Percentiles rank a stretch among this genome's conserved stretches.
Evolutionary conservation across 2,113 vertebrate genomes (phyloP).

Genomic region (Pristiophorus japonicus): DNA sequence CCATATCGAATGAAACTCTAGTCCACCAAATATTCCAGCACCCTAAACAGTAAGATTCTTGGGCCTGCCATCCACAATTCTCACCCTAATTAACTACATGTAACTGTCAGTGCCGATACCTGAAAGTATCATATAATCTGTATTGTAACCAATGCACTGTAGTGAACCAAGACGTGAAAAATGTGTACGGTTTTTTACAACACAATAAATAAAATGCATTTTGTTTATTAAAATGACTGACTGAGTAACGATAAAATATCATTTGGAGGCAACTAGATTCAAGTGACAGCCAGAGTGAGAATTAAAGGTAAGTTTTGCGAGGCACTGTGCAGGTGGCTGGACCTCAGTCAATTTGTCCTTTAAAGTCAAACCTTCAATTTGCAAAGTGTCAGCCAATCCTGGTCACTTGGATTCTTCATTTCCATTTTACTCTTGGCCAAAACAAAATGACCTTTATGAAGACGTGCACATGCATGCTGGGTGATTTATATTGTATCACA

Average conservation of each 20-base stretch:
- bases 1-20: not conserved
- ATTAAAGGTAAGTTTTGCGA: not conserved
- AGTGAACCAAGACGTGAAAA: not conserved
- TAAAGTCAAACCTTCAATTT: not conserved
- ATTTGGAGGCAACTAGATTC: not conserved
- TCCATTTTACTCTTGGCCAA: not conserved
- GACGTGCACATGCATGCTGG: not conserved
- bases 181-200: not conserved
- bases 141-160: not conserved
- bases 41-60: not conserved
- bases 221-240: not conserved
- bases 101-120: not conserved
- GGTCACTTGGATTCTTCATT: not conserved
- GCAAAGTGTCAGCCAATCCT: not conserved
- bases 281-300: not conserved
- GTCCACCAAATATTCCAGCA: not conserved
- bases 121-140: not conserved
- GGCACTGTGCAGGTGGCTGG: not conserved
- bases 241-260: not conserved
- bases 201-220: not conserved
- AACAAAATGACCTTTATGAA: constrained; percentile 26
- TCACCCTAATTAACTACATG: not conserved
- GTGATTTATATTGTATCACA: constrained; percentile 33
- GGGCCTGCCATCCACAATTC: not conserved
- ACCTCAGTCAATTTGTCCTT: not conserved